phyloP scores from a whole-genome alignment of 2,888 invertebrate genomes.

The Pinctada fucata region DNA sequence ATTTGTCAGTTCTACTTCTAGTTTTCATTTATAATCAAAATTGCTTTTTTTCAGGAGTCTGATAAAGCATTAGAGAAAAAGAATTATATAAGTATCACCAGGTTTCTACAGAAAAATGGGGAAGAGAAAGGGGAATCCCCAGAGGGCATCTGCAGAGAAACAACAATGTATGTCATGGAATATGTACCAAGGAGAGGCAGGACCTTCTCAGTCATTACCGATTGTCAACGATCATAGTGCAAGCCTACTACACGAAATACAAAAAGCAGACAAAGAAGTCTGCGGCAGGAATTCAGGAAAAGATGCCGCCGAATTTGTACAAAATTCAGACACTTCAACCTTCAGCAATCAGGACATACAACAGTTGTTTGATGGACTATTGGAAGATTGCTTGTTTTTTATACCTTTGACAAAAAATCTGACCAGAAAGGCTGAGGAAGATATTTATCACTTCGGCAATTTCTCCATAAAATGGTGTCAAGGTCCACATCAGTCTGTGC shows the following conservation, averaged over 20 bases:
- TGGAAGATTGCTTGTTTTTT: conserved; percentile 57
- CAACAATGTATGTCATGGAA: conserved; percentile 68
- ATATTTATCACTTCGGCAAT: conserved; percentile 51
- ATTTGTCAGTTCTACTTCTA: no score
- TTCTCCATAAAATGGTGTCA: conserved; percentile 33
- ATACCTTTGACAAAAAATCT: conserved; percentile 42
- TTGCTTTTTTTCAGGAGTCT: no score
- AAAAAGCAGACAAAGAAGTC: conserved; percentile 7
- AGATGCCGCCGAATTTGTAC: not conserved
- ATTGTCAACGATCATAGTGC: conserved; percentile 53
- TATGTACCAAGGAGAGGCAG: conserved; percentile 58
- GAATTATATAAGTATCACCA: no score
- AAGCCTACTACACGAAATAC: conserved; percentile 33
- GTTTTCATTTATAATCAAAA: no score
- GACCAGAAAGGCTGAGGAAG: conserved; percentile 39
- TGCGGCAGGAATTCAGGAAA: not conserved
- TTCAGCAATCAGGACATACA: conserved; percentile 37
- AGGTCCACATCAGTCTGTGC: not conserved
- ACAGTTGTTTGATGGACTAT: conserved; percentile 49
- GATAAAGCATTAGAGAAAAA: no score
- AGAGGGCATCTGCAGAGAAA: conserved; percentile 61
- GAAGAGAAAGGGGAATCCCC: conserved; percentile 68
- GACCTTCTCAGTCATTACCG: conserved; percentile 27
- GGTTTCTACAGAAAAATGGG: conserved; percentile 55
- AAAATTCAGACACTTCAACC: not conserved